Percentiles rank a stretch among this genome's conserved stretches.
phyloP scores from a whole-genome alignment of 2,888 invertebrate species.

The Pterostichus madidus region DNA sequence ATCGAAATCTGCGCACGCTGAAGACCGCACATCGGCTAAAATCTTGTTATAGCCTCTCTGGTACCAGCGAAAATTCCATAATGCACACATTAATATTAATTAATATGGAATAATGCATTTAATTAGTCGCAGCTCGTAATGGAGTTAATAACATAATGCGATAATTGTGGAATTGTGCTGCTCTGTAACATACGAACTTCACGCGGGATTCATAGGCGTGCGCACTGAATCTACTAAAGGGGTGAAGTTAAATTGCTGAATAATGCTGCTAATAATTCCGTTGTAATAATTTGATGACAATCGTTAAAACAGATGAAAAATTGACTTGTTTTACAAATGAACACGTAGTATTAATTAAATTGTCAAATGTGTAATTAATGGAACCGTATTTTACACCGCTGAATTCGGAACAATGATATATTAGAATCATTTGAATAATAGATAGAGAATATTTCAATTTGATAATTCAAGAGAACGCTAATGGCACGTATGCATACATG shows the following conservation, averaged over 20 bases:
- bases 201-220: neutral
- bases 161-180: constrained; percentile 49
- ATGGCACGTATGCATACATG: neutral
- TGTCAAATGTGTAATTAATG: constrained; percentile 1
- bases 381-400: neutral
- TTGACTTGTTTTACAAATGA: constrained; percentile 6
- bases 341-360: constrained; percentile 7
- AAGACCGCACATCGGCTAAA: neutral
- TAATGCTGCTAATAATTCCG: neutral
- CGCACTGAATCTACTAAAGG: neutral
- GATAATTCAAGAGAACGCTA: neutral
- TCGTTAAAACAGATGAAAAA: neutral
- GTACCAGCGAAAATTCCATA: neutral
- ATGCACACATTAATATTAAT: constrained; percentile 12
- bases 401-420: constrained; percentile 7
- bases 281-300: neutral
- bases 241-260: neutral
- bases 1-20: neutral
- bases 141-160: constrained; percentile 33
- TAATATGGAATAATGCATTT: constrained; percentile 12
- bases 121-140: constrained; percentile 23
- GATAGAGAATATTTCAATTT: constrained; percentile 15
- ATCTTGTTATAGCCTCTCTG: neutral
- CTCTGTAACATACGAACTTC: neutral
- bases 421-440: constrained; percentile 15